Base-by-base conservation (phyloP, 2,113 vertebrate genomes). In the Myocastor coypus region DNA sequence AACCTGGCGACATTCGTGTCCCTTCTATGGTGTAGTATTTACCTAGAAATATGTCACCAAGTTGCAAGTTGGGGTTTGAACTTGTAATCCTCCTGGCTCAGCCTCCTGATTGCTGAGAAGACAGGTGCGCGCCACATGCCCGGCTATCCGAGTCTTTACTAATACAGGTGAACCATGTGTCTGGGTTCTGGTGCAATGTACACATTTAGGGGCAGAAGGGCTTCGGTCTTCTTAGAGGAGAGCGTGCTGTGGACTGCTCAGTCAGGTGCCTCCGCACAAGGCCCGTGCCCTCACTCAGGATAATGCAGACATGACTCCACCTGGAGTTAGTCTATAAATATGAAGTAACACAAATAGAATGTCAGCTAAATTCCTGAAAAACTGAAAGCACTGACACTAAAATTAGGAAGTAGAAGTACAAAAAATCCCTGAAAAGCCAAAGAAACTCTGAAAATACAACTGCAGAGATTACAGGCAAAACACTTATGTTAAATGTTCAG, bases 261-360 rank as follows among this genome's bases (percentile, higher is more conserved):
- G 14, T 46, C 9, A 59, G 57, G 24, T 37, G 85, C 17, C 32
- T 19, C 12, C 40, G 22, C n/a, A 12, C 5, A 22, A 82, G 78
- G 7, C 10, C 40, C 63, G 6, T 30, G 50, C 20, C 42, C 57
- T 77, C 37, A 87, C 12, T 85, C 83, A 37, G 52, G 32, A 13
- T 34, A n/a, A 87, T 50, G 50, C 77, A 59, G 46, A 80, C 28
- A 19, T 11, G 92, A 78, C 40, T 77, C 90, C 68, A 71, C 13
- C 32, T 81, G 37, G 59, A 89, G n/a, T 85, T 75, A 80, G 73
- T 83, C 68, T 87, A 57, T 66, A 86, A 83, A 57, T 78, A 71
- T 40, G 68, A 77, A 7, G 12, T 19, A 42, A 59, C 42, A n/a
- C 34, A 42, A 71, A 87, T 59, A 91, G 86, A 87, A 94, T 17